Conservation (phyloP, 2,113 vertebrate species). For the Lampris megalopsis region DNA sequence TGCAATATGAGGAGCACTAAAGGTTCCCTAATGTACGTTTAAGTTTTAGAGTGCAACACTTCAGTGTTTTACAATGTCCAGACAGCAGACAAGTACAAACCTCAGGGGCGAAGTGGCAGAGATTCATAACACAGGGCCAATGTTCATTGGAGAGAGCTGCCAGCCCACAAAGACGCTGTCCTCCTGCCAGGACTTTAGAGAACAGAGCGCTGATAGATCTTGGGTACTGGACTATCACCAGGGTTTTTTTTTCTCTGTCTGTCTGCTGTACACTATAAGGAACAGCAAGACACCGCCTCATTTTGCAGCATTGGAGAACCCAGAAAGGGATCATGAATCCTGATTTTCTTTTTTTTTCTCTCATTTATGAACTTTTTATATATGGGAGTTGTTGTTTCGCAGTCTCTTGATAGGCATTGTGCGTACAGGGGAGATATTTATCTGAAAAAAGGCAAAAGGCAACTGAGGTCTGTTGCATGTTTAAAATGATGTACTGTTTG, state of each 20-base stretch:
- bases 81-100: slow-evolving; percentile 18
- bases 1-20: background rate
- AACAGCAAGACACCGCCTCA: too few relatives aligned
- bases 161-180: background rate
- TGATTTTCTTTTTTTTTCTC: too few relatives aligned
- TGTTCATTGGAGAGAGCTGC: slow-evolving; percentile 27
- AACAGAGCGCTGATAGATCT: slow-evolving; percentile 1
- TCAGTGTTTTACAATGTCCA: background rate
- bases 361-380: too few relatives aligned
- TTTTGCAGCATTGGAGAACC: too few relatives aligned
- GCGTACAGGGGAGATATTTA: too few relatives aligned
- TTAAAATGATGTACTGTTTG: too few relatives aligned
- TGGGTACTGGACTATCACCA: background rate
- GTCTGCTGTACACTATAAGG: too few relatives aligned
- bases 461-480: too few relatives aligned
- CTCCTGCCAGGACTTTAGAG: background rate
- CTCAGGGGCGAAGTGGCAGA: slow-evolving; percentile 38
- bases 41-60: background rate
- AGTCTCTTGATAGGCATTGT: too few relatives aligned
- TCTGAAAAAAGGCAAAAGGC: too few relatives aligned
- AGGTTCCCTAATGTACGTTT: background rate
- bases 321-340: too few relatives aligned
- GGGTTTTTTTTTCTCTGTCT: background rate
- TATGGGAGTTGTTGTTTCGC: too few relatives aligned
- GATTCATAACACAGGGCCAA: slow-evolving; percentile 20